phyloP scores from a whole-genome alignment of 2,797 vertebrate species.

The Lutjanus campechanus region DNA sequence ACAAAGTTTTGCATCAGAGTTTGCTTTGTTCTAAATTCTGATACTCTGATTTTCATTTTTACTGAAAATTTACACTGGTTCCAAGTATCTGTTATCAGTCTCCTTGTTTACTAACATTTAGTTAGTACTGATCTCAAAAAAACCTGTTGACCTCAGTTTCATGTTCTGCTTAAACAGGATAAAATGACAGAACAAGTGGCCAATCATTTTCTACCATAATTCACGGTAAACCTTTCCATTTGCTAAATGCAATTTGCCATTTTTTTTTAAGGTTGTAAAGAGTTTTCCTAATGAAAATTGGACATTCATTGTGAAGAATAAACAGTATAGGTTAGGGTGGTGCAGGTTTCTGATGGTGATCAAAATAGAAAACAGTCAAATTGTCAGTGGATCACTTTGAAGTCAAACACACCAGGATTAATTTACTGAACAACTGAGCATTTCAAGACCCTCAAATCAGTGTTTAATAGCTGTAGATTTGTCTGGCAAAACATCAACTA shows the following conservation, averaged over 20 bases:
- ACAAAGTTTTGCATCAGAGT: too few species aligned
- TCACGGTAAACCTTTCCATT: neutral
- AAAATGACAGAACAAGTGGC: neutral
- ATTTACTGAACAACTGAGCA: neutral
- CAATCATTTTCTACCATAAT: neutral
- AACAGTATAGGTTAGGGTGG: neutral
- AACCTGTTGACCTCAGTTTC: neutral
- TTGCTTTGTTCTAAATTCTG: too few species aligned
- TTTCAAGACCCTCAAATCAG: neutral
- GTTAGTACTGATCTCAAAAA: too few species aligned
- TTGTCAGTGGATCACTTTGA: neutral
- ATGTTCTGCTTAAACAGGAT: neutral
- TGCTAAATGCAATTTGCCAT: too few species aligned
- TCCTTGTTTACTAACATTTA: too few species aligned
- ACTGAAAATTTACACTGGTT: too few species aligned
- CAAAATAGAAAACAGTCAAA: neutral
- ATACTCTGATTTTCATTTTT: too few species aligned
- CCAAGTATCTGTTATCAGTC: too few species aligned
- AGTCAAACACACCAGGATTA: neutral
- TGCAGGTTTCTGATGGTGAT: neutral
- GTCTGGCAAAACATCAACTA: neutral
- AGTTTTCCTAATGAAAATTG: neutral
- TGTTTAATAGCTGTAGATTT: neutral
- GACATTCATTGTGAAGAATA: neutral
- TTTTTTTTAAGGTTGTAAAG: neutral